Evolutionary conservation across 1,140 invertebrate genomes (phyloP), one percentile per base, ranked within the genome.

Genomic region (Zaprionus camerounensis): DNA sequence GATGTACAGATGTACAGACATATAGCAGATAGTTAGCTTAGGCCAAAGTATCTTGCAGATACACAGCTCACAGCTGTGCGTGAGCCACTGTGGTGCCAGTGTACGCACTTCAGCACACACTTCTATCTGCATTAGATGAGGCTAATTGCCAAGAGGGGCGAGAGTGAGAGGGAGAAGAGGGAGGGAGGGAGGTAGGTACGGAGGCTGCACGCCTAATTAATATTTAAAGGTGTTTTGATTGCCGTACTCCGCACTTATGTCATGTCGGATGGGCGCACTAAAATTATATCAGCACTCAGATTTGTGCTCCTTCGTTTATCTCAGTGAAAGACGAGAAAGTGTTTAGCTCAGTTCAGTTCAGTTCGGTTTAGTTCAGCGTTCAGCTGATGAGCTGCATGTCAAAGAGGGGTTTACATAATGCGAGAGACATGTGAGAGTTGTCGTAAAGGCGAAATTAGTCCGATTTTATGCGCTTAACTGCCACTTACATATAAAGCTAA

Each of bases 91-190:
- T 17, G 67, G 59, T 72, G 65, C 71, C 76, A 82, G 69, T 69
- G 78, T 88, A 87, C 83, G 84, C 83, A 83, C 78, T 83, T 87
- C 83, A 83, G 78, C 83, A 87, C 84, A 87, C 83, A 83, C 64
- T 80, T 82, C 34, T 56, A 49, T 64, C 53, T 70, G 58, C 61
- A 71, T 61, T 65, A 22, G 46, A 22, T 5, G 20, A 51, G 46
- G 73, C 36, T 51, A 57, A 62, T 26, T n/a, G 5, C 57, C 13
- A 51, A 20, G 28, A 51, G 57, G 5, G 70, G 36, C n/a, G 13
- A n/a, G 17, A 17, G 41, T 17, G n/a, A 17, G 41, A 83, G 53
- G 49, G 22, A 76, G 65, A 64, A 63, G 63, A 26, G 36, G 51
- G 13, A 31, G 7, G 28, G 28, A 9, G 7, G 51, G 5, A 22